phyloP scores from a whole-genome alignment of 2,113 vertebrate genomes.

The Erpornis zantholeuca region DNA sequence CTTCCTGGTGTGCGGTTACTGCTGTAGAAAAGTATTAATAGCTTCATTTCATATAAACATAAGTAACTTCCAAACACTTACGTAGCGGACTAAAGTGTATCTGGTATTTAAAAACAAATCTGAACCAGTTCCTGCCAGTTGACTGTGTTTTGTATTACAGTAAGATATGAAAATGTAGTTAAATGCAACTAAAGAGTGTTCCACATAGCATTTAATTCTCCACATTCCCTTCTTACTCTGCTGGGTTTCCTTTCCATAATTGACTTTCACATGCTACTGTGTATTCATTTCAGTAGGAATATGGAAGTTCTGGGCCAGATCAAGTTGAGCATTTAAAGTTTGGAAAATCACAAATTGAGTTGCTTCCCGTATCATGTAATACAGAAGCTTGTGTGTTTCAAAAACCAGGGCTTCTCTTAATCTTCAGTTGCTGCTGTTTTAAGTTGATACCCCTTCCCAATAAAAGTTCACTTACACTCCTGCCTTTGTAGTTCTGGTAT shows the following conservation, averaged over 20 bases:
- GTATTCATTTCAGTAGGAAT: constrained; percentile 61
- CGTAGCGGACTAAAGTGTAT: constrained; percentile 76
- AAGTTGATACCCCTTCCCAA: constrained; percentile 73
- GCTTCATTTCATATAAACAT: constrained; percentile 86
- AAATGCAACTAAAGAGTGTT: constrained; percentile 72
- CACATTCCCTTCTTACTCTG: constrained; percentile 66
- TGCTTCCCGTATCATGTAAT: constrained; percentile 45
- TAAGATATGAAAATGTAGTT: constrained; percentile 72
- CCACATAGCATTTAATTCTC: constrained; percentile 62
- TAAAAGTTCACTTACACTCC: constrained; percentile 78
- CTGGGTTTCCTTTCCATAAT: constrained; percentile 61
- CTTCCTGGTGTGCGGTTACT: constrained; percentile 91
- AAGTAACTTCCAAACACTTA: constrained; percentile 80
- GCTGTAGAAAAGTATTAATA: constrained; percentile 91
- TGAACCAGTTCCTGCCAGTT: constrained; percentile 76
- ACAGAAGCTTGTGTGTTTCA: constrained; percentile 16
- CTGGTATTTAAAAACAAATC: constrained; percentile 77
- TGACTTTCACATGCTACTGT: constrained; percentile 55
- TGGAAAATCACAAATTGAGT: constrained; percentile 47
- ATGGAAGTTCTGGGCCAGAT: constrained; percentile 60
- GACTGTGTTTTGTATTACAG: constrained; percentile 79
- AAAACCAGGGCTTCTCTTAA: constrained; percentile 64
- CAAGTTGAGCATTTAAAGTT: constrained; percentile 53
- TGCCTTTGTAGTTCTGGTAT: constrained; percentile 81
- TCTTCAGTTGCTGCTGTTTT: constrained; percentile 80